These are phyloP conservation scores for Labeo rohita DNA, from an alignment of 2,113 vertebrate genomes.

Conservation along the genomic window DNA sequence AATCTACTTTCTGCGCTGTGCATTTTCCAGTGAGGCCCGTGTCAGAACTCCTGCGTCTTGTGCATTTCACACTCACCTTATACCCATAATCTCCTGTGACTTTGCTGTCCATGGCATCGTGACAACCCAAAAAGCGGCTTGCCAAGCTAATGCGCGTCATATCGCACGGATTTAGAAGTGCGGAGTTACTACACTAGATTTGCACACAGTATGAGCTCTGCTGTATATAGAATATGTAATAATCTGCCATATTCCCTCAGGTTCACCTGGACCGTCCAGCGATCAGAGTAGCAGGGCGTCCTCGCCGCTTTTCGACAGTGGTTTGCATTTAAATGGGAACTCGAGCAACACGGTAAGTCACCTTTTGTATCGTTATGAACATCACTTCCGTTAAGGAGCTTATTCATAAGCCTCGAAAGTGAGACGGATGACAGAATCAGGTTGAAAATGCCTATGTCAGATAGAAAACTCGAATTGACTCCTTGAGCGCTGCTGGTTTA, in stretches of 20 bases:
- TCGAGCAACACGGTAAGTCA: conserved; percentile 83
- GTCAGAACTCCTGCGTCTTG: background rate
- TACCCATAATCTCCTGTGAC: conserved; percentile 9
- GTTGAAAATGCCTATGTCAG: conserved; percentile 34
- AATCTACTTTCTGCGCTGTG: background rate
- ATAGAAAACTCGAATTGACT: background rate
- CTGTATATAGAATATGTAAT: conserved; percentile 19
- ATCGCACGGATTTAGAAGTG: conserved; percentile 1
- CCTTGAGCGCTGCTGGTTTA: background rate
- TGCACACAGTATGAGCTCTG: background rate
- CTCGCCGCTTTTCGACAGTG: conserved; percentile 91
- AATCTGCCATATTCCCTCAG: conserved; percentile 66
- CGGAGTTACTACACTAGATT: background rate
- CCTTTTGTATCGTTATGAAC: background rate
- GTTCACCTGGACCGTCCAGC: conserved; percentile 84
- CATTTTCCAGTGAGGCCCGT: background rate
- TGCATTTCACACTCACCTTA: background rate
- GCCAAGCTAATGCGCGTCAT: background rate
- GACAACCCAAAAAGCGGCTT: background rate
- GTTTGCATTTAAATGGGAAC: conserved; percentile 89
- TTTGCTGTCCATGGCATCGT: conserved; percentile 10
- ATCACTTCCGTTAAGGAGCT: conserved; percentile 18
- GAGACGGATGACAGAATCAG: conserved; percentile 27
- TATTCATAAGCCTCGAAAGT: conserved; percentile 26
- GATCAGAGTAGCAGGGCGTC: conserved; percentile 86